A percentile compares a stretch with the other conserved stretches of the same genome.
Conservation (phyloP, 2,888 invertebrate genomes). For the Pyrrhopygopsis socrates region DNA sequence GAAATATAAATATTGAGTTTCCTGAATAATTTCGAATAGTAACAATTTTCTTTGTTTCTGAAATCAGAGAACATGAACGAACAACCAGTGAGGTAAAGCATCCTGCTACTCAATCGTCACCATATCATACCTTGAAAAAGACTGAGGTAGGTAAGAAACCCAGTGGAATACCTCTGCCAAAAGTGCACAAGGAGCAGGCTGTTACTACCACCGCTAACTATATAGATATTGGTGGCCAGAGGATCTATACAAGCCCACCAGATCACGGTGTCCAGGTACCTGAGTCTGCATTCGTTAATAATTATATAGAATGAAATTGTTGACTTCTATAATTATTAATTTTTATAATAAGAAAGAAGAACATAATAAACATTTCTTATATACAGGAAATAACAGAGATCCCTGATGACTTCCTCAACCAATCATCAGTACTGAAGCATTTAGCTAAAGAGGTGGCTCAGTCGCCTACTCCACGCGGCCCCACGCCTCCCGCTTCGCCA, state of each 20-base stretch:
- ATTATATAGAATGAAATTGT: no score
- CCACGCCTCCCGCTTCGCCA: constrained; percentile 91
- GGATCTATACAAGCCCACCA: constrained; percentile 94
- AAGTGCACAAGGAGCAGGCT: constrained; percentile 92
- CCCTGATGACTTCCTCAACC: constrained; percentile 98
- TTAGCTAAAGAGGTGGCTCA: constrained; percentile 97
- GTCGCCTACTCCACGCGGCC: constrained; percentile 91
- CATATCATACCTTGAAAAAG: constrained; percentile 93
- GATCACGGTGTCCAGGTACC: constrained; percentile 94
- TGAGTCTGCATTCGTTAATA: neutral
- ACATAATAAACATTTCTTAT: neutral
- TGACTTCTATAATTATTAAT: no score
- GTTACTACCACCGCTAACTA: constrained; percentile 92
- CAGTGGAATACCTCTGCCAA: constrained; percentile 93
- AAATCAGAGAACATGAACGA: constrained; percentile 93
- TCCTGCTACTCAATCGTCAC: constrained; percentile 92
- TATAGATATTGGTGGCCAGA: constrained; percentile 94
- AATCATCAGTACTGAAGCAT: constrained; percentile 98
- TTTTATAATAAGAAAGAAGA: no score
- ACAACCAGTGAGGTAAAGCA: constrained; percentile 94
- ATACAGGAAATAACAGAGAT: constrained; percentile 98
- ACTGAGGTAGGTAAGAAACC: constrained; percentile 92
- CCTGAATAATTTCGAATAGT: neutral
- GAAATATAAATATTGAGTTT: neutral
- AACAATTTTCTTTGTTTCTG: neutral